These are phyloP conservation scores for Opisthograptis luteolata DNA, from an alignment of 2,888 invertebrate species.

Conservation along the genomic window DNA sequence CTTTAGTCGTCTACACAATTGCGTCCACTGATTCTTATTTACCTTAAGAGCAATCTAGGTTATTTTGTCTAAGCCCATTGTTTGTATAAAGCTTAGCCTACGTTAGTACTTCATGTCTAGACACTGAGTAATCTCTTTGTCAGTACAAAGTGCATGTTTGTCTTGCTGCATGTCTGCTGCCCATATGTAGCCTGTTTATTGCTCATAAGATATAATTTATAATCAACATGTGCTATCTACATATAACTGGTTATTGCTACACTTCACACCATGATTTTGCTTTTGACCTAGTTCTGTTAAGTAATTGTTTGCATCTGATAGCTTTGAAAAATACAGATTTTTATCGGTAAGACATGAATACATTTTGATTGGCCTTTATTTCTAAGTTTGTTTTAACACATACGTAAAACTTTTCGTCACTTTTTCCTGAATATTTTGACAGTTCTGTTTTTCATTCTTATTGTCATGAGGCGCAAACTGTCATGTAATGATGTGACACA, in stretches of 20 bases:
- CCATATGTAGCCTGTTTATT: conserved; percentile 42
- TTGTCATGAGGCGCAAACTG: no score
- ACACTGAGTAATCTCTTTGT: conserved; percentile 14
- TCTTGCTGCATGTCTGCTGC: conserved; percentile 32
- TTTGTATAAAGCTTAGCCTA: conserved; percentile 4
- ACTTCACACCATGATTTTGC: conserved; percentile 31
- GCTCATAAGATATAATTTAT: conserved; percentile 39
- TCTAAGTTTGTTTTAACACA: no score
- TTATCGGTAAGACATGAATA: no score
- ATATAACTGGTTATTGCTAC: conserved; percentile 28
- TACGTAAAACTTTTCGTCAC: no score
- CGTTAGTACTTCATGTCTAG: conserved; percentile 19
- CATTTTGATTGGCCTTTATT: no score
- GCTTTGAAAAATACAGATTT: conserved; percentile 27
- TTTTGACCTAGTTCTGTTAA: conserved; percentile 28
- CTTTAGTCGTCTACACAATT: no score
- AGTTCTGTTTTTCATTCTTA: no score
- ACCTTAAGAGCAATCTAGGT: no score
- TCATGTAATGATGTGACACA: no score
- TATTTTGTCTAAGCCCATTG: not conserved
- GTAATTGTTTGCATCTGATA: conserved; percentile 24
- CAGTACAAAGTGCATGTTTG: conserved; percentile 21
- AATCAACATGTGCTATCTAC: conserved; percentile 44
- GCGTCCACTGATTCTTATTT: no score
- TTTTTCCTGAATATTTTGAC: no score